A percentile compares a stretch with the other conserved stretches of the same genome.
phyloP scores from a whole-genome alignment of 2,113 vertebrate species.

The Cyprinus carpio region DNA sequence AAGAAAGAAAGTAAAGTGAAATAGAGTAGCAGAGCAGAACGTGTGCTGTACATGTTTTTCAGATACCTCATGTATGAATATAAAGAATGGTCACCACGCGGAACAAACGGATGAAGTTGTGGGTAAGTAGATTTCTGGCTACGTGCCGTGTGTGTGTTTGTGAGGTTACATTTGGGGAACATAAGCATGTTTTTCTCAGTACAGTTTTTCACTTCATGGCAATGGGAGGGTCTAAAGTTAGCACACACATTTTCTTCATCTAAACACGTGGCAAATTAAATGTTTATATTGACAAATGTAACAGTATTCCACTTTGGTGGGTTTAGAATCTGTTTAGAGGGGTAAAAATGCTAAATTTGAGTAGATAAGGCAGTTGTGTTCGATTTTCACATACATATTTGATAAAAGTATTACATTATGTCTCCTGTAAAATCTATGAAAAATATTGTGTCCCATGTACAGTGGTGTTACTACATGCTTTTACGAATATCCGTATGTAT shows the following conservation, averaged over 20 bases:
- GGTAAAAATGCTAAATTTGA: not conserved
- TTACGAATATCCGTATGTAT: not conserved
- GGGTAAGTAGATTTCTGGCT: conserved; percentile 16
- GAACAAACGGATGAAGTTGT: not conserved
- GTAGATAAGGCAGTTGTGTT: not conserved
- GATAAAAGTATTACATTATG: not conserved
- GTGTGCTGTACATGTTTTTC: not conserved
- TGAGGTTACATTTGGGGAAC: conserved; percentile 39
- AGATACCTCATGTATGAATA: not conserved
- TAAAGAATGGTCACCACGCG: not conserved
- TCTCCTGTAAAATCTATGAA: not conserved
- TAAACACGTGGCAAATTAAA: not conserved
- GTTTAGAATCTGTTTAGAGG: not conserved
- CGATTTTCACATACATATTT: not conserved
- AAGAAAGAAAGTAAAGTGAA: conserved; percentile 32
- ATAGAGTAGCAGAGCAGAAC: conserved; percentile 23
- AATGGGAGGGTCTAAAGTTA: conserved; percentile 41
- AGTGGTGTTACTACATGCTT: not conserved
- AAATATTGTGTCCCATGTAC: not conserved
- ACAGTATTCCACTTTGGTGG: not conserved
- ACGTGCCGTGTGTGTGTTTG: not conserved
- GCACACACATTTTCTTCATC: not conserved
- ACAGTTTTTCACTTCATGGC: conserved; percentile 28
- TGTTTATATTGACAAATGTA: not conserved
- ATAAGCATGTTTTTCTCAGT: conserved; percentile 40